Percentiles rank a stretch among this genome's conserved stretches.
These are phyloP conservation scores for Pelosia muscerda DNA, from an alignment of 2,888 invertebrate species.

Conservation along the genomic window DNA sequence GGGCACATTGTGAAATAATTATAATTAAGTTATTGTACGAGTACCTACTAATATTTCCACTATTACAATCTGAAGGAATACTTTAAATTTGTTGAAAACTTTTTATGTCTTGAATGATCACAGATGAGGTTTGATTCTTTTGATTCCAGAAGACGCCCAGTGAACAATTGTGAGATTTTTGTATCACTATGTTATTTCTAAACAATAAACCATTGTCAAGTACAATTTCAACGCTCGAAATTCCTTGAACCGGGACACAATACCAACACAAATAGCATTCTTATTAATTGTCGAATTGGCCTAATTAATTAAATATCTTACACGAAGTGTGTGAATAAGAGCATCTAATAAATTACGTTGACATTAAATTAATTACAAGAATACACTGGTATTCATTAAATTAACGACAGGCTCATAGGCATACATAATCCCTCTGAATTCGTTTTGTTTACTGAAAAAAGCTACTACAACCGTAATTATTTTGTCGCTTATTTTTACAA, in stretches of 20 bases:
- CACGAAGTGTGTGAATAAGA: slow-evolving; percentile 34
- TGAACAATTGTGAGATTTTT: not conserved
- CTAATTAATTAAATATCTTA: slow-evolving; percentile 40
- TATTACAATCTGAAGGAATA: not conserved
- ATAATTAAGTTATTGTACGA: too few relatives aligned
- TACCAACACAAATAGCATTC: slow-evolving; percentile 30
- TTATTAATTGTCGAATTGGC: slow-evolving; percentile 42
- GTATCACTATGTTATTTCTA: slow-evolving; percentile 21
- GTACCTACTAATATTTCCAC: too few relatives aligned
- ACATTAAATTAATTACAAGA: slow-evolving; percentile 35
- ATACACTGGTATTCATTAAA: slow-evolving; percentile 22
- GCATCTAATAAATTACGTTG: slow-evolving; percentile 23
- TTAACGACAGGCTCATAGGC: slow-evolving; percentile 6
- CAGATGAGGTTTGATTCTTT: not conserved
- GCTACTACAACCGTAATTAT: not conserved
- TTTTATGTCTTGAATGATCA: not conserved
- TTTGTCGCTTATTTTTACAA: not conserved
- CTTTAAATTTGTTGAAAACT: not conserved
- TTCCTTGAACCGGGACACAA: slow-evolving; percentile 43
- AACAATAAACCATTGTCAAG: slow-evolving; percentile 48
- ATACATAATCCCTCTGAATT: not conserved
- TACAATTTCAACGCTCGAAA: slow-evolving; percentile 37
- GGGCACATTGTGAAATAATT: too few relatives aligned
- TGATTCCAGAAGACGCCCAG: not conserved
- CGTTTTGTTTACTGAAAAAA: not conserved